phyloP scores from a whole-genome alignment of 2,888 invertebrate genomes.

The Perizoma affinitatum region DNA sequence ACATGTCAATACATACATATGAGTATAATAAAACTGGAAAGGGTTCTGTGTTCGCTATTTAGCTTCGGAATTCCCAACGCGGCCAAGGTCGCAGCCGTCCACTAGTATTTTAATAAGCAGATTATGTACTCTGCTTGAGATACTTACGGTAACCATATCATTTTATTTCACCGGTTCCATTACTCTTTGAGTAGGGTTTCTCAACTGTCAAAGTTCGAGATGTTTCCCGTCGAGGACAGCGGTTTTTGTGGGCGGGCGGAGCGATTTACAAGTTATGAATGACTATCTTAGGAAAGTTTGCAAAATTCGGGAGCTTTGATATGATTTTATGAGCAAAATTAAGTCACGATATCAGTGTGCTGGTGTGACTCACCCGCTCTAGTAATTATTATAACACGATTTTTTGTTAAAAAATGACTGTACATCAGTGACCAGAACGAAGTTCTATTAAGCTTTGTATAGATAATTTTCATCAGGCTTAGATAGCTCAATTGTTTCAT shows the following conservation, averaged over 20 bases:
- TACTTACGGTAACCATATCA: constrained; percentile 17
- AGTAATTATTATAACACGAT: background rate
- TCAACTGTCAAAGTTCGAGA: constrained; percentile 42
- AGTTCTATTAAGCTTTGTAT: too few species aligned
- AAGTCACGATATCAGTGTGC: too few species aligned
- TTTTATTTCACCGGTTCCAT: constrained; percentile 22
- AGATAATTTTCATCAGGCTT: too few species aligned
- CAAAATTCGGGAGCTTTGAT: constrained; percentile 2
- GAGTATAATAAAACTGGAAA: too few species aligned
- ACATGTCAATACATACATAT: too few species aligned
- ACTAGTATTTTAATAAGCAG: background rate
- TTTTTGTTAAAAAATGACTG: too few species aligned
- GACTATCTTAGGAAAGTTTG: background rate
- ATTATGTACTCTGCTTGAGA: constrained; percentile 1
- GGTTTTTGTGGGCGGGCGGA: background rate
- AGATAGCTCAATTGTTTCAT: too few species aligned
- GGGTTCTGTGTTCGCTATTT: too few species aligned
- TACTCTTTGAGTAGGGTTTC: constrained; percentile 42
- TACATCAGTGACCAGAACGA: too few species aligned
- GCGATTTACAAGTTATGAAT: constrained; percentile 11
- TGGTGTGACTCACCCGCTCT: too few species aligned
- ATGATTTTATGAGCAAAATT: background rate
- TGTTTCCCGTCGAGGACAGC: constrained; percentile 6
- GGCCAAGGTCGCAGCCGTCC: too few species aligned
- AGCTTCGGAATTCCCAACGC: too few species aligned